Percentiles rank a stretch among this genome's conserved stretches.
Evolutionary conservation across 2,797 vertebrate genomes (phyloP).

Genomic region (Botia almorhae): DNA sequence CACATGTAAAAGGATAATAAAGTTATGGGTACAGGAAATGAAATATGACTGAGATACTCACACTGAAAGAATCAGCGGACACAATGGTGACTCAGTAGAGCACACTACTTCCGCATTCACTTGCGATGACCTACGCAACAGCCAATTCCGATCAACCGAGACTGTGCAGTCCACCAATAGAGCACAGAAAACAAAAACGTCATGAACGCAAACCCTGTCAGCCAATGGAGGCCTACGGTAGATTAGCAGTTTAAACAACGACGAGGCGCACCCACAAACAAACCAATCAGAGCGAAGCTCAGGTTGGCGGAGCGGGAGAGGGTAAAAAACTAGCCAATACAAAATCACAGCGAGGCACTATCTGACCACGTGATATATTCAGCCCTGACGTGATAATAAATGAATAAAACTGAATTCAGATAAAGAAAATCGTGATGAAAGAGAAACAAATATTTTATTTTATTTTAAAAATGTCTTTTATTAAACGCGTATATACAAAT

Average conservation of each 20-base stretch:
- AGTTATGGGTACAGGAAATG: slow-evolving; percentile 49
- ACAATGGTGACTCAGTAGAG: slow-evolving; percentile 86
- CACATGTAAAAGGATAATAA: background rate
- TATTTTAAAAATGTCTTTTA: too few relatives aligned
- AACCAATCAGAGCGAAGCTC: slow-evolving; percentile 69
- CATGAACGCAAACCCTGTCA: background rate
- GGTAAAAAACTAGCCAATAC: slow-evolving; percentile 72
- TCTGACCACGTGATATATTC: slow-evolving; percentile 53
- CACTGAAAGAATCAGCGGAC: slow-evolving; percentile 86
- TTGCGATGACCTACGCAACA: slow-evolving; percentile 64
- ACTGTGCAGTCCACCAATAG: slow-evolving; percentile 59
- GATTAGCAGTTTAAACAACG: slow-evolving; percentile 7
- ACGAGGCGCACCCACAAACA: slow-evolving; percentile 69
- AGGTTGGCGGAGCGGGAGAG: background rate
- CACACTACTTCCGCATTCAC: slow-evolving; percentile 82
- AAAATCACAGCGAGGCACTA: slow-evolving; percentile 87
- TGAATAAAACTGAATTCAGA: too few relatives aligned
- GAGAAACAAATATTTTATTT: too few relatives aligned
- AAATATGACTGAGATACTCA: slow-evolving; percentile 81
- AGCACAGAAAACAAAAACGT: slow-evolving; percentile 27
- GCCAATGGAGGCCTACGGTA: slow-evolving; percentile 64
- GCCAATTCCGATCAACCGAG: slow-evolving; percentile 65
- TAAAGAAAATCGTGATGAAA: too few relatives aligned
- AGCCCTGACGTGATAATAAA: too few relatives aligned
- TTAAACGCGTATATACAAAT: too few relatives aligned